Conservation (phyloP, 2,113 vertebrate genomes). For the Carassius carassius region DNA sequence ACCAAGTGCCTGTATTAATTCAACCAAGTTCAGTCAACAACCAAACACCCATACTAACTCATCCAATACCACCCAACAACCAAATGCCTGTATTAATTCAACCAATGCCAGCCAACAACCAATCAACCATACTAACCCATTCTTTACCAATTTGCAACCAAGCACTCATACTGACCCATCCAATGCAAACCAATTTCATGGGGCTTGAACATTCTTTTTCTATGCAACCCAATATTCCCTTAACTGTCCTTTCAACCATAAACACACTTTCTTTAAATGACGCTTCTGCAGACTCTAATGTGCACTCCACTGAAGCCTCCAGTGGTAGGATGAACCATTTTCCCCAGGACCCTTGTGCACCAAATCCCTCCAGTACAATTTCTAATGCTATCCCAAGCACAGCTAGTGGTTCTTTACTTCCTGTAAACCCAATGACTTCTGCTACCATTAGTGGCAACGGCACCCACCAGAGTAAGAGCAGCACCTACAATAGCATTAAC, state of each 20-base stretch:
- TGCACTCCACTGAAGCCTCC: no score
- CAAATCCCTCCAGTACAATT: no score
- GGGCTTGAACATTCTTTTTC: neutral
- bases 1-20: no score
- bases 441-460: neutral
- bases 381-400: no score
- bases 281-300: neutral
- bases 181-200: constrained; percentile 5
- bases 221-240: neutral
- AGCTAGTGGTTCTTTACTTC: no score
- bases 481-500: neutral
- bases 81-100: neutral
- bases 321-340: no score
- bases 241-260: neutral
- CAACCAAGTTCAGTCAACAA: no score
- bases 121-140: neutral
- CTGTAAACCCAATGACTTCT: neutral
- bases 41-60: no score
- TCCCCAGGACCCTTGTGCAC: no score
- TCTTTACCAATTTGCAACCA: neutral
- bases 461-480: neutral
- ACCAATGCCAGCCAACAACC: neutral
- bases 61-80: no score
- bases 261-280: neutral
- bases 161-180: constrained; percentile 8